Evolutionary conservation across 1,140 invertebrate species (phyloP).

Genomic region (Portunus trituberculatus): DNA sequence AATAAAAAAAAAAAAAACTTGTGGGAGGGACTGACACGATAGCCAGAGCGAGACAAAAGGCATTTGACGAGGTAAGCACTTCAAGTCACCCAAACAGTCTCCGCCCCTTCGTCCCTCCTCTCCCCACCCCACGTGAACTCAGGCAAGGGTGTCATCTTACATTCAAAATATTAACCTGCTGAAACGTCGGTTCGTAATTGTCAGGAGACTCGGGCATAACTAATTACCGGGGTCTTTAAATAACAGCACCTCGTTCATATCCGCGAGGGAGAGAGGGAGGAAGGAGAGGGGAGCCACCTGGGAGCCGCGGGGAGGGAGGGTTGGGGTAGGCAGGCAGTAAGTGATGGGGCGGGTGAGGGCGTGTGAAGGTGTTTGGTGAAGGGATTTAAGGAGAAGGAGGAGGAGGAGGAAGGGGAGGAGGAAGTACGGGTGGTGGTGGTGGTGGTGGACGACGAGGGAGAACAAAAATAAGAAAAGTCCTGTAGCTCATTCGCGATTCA

Average conservation of each 20-base stretch:
- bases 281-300: not conserved
- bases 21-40: no score
- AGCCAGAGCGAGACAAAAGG: not conserved
- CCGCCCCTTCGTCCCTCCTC: not conserved
- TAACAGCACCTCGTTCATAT: slow-evolving; percentile 59
- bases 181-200: slow-evolving; percentile 61
- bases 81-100: not conserved
- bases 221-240: slow-evolving; percentile 62
- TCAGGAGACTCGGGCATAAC: slow-evolving; percentile 32
- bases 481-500: no score
- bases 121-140: not conserved
- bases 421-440: not conserved
- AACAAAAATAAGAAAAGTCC: not conserved
- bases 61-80: not conserved
- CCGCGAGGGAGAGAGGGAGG: not conserved
- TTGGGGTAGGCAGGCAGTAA: not conserved
- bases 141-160: slow-evolving; percentile 53
- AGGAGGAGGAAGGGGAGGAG: not conserved
- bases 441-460: not conserved
- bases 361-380: not conserved
- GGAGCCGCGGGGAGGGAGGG: not conserved
- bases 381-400: not conserved
- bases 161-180: slow-evolving; percentile 61
- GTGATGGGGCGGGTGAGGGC: not conserved
- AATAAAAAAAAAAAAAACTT: not conserved